Evolutionary conservation across 2,888 invertebrate species (phyloP).

Genomic region (Aleiodes leptofemur): DNA sequence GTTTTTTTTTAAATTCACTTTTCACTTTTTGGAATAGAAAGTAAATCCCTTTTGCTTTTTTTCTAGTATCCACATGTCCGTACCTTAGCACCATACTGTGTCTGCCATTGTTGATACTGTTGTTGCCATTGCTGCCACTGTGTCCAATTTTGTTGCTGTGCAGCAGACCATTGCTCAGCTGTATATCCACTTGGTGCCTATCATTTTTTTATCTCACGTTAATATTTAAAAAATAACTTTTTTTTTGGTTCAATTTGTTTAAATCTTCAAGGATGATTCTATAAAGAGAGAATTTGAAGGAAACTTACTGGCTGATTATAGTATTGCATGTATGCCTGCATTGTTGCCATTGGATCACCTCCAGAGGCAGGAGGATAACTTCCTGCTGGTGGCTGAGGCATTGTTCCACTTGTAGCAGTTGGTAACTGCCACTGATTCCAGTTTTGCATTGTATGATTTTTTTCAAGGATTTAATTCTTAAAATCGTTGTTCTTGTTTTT

Average conservation of each 20-base stretch:
- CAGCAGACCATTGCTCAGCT: constrained; percentile 82
- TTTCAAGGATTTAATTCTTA: constrained; percentile 37
- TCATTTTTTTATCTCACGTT: constrained; percentile 28
- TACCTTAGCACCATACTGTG: constrained; percentile 86
- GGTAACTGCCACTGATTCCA: constrained; percentile 74
- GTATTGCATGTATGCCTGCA: constrained; percentile 74
- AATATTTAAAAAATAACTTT: neutral
- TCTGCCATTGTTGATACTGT: constrained; percentile 86
- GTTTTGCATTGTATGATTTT: constrained; percentile 68
- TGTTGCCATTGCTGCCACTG: constrained; percentile 88
- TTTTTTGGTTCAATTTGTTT: no score
- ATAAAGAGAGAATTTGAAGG: neutral
- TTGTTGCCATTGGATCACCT: constrained; percentile 72
- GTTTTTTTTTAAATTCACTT: neutral
- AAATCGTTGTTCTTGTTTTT: constrained; percentile 45
- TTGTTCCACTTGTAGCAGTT: constrained; percentile 63
- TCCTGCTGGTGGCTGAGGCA: constrained; percentile 71
- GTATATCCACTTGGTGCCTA: constrained; percentile 77
- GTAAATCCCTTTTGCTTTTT: neutral
- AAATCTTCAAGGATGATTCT: no score
- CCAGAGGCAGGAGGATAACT: constrained; percentile 69
- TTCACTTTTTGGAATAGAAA: neutral
- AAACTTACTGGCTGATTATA: constrained; percentile 74
- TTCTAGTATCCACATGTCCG: constrained; percentile 32
- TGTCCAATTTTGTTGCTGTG: constrained; percentile 85